Evolutionary conservation across 1,140 invertebrate genomes (phyloP).

Genomic region (Acyrthosiphon pisum): DNA sequence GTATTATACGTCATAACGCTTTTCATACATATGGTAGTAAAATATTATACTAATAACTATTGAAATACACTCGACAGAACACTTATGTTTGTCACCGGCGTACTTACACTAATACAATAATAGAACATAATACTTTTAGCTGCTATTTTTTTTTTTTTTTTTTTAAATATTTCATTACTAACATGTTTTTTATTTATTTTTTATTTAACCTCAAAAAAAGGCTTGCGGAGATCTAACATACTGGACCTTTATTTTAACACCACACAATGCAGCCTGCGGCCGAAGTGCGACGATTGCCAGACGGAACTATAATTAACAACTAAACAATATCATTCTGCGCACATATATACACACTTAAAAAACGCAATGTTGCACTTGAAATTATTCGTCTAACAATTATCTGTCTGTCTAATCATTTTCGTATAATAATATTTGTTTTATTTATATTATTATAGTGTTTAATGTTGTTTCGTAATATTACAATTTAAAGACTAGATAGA

Average conservation of each 20-base stretch:
- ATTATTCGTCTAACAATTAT: slow-evolving; percentile 55
- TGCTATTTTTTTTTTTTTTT: slow-evolving; percentile 47
- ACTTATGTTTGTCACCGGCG: slow-evolving; percentile 52
- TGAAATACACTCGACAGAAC: slow-evolving; percentile 32
- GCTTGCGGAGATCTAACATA: slow-evolving; percentile 57
- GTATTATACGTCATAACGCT: slow-evolving; percentile 36
- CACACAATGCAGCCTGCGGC: slow-evolving; percentile 55
- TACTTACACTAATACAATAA: slow-evolving; percentile 57
- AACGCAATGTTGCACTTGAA: slow-evolving; percentile 54
- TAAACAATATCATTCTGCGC: slow-evolving; percentile 56
- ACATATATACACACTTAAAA: slow-evolving; percentile 54
- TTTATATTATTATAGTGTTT: slow-evolving; percentile 54
- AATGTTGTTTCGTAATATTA: slow-evolving; percentile 53
- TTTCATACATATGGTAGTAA: slow-evolving; percentile 53
- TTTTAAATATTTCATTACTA: slow-evolving; percentile 55
- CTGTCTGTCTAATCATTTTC: slow-evolving; percentile 55
- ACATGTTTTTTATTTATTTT: slow-evolving; percentile 57
- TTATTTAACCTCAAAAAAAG: slow-evolving; percentile 54
- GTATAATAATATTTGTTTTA: slow-evolving; percentile 56
- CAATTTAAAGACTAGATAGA: slow-evolving; percentile 47
- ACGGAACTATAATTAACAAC: slow-evolving; percentile 56
- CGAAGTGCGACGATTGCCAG: slow-evolving; percentile 56
- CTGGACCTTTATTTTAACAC: slow-evolving; percentile 57
- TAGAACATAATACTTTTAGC: slow-evolving; percentile 56
- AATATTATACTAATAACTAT: slow-evolving; percentile 52